phyloP scores from a whole-genome alignment of 1,140 invertebrate genomes.

The Sycophila sp. region DNA sequence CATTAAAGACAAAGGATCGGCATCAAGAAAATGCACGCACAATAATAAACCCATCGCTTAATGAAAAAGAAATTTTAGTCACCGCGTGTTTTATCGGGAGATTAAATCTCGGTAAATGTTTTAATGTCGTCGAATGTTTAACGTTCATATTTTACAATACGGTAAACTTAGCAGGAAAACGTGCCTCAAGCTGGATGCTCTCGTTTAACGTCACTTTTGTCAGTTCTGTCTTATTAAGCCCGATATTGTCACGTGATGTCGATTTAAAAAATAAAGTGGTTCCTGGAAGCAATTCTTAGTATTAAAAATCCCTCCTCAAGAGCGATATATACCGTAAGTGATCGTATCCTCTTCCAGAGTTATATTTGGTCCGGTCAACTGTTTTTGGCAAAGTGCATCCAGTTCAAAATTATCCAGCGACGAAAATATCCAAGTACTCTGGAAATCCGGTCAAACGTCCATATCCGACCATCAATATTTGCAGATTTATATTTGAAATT shows the following conservation, averaged over 20 bases:
- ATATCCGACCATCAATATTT: no score
- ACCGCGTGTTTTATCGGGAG: background rate
- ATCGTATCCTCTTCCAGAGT: no score
- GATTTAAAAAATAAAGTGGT: conserved; percentile 18
- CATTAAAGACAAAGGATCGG: no score
- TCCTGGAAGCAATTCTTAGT: background rate
- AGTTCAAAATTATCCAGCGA: no score
- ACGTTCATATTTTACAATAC: background rate
- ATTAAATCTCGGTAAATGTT: background rate
- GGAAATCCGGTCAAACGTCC: no score
- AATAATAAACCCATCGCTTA: no score
- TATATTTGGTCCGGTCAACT: no score
- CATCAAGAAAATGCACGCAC: background rate
- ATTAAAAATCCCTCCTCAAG: no score
- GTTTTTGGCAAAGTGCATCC: no score
- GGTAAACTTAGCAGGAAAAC: background rate
- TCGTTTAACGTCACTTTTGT: conserved; percentile 3
- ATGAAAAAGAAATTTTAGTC: background rate
- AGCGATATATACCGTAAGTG: no score
- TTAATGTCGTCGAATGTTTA: background rate
- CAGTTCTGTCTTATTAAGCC: background rate
- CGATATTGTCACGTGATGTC: conserved; percentile 4
- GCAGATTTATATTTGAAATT: no score
- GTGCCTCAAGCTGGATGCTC: background rate
- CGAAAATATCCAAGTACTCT: no score